Percentiles rank a stretch among this genome's conserved stretches.
Evolutionary conservation across 2,797 vertebrate species (phyloP).

Genomic region (Otolemur crassicaudatus): DNA sequence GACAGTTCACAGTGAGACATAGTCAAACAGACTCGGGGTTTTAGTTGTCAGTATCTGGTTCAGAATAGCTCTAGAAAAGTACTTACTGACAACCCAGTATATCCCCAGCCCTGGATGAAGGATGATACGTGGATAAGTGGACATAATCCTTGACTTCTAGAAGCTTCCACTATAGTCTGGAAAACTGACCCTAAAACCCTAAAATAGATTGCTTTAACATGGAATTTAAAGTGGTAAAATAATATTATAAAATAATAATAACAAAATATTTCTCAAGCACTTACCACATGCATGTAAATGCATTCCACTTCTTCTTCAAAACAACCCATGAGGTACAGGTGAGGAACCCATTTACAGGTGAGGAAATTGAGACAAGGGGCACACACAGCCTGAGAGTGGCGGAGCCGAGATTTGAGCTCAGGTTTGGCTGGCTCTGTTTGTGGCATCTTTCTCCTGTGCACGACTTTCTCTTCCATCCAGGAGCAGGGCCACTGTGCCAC

Average conservation of each 20-base stretch:
- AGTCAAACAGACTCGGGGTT: background rate
- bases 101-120: background rate
- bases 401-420: background rate
- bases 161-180: background rate
- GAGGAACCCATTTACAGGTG: background rate
- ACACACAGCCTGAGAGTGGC: background rate
- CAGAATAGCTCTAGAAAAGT: background rate
- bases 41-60: background rate
- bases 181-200: background rate
- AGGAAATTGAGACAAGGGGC: background rate
- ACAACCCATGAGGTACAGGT: background rate
- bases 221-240: background rate
- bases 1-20: background rate
- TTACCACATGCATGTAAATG: background rate
- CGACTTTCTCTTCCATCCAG: background rate
- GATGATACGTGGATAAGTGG: background rate
- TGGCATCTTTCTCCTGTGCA: background rate
- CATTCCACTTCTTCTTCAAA: background rate
- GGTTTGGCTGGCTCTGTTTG: rapidly evolving
- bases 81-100: background rate
- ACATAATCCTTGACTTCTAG: background rate
- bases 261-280: background rate
- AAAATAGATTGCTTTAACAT: background rate
- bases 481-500: background rate
- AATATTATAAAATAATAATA: background rate